Evolutionary conservation across 1,140 invertebrate species (phyloP), one percentile per base, ranked within the genome.

Genomic region (Mylabris phalerata): DNA sequence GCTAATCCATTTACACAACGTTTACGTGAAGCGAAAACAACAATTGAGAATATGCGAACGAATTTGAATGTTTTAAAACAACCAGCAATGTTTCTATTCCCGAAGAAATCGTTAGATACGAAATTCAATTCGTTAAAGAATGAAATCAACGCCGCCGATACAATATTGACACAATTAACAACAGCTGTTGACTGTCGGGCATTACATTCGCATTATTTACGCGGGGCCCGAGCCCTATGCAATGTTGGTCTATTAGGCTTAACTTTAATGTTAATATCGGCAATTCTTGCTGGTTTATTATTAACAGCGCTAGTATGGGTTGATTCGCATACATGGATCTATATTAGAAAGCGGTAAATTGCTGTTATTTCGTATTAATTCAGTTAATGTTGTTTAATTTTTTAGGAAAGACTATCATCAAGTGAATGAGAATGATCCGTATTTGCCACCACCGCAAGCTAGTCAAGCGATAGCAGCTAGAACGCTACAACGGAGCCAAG

Each of bases 271-370:
- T 78, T 97, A 39, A 71, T 90, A 42, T 92, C 92, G 3, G 88
- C 90, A 51, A 80, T 90, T 25, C 82, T 86, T 24, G 88, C 91
- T 50, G 93, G 92, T 27, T 80, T 95, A 46, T 80, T 95, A 59
- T 88, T 96, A 72, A 95, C 93, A 0, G 83, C 93, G 10, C 84
- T 96, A 51, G 93, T 96, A 26, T 92, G 93, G 83, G 85, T 95
- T 25, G 92, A 95, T 69, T 95, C 92, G 13, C 92, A 95, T 69
- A 93, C 92, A 1, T 97, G 93, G 93, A 95, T 96, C 69, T 95
- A 95, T 71, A 93, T 95, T 66, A 85, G 92, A 71, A 93, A 92
- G 73, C 90, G 89, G 89, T 90, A 26, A 45, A 6, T 24, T 11
- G 13, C 38, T 9, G 3, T 24, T 41, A 19, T 13, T 25, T 46